Evolutionary conservation across 1,140 invertebrate species (phyloP), one percentile per base, ranked within the genome.

Genomic region (Drosophila ogumai): DNA sequence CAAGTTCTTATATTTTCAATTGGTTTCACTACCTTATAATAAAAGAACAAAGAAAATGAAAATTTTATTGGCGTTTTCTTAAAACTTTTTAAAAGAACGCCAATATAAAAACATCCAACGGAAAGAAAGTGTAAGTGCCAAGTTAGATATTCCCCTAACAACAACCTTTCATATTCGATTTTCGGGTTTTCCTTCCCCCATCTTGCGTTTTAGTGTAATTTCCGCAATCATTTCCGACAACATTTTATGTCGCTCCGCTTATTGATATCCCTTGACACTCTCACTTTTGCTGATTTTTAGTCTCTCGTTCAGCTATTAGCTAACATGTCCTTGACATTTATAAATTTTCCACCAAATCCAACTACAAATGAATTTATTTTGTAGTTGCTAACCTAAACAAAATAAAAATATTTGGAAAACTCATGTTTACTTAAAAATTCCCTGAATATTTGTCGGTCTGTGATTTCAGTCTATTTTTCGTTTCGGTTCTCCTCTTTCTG

Each of bases 181-280:
- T 36, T 40, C 22, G 6, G 13, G 5, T 28, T 54, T 12, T 12
- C 7, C 32, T 22, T 22, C 40, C 32, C 10, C 25, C 41, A 50
- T 68, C 60, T 34, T 73, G 60, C 75, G 72, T 73, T 87, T 87
- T 80, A 87, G 82, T 87, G 82, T 87, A 87, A 87, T 87, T 87
- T 87, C 82, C 82, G 82, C 82, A 74, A 77, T 87, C 79, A 87
- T 87, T 87, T 87, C 82, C 82, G 86, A 82, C 72, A 87, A 75
- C 82, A 87, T 87, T 82, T 86, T 87, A 79, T 87, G 76, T 60
- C 64, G 31, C 46, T 55, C 46, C 71, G 63, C 74, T 64, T 64
- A 72, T 79, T 75, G 80, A 79, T 75, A 72, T 40, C 40, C 38
- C 57, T 43, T 56, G 34, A 78, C 52, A 60, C 34, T 32, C 7